phyloP scores from a whole-genome alignment of 2,888 invertebrate genomes.

The Onchidella celtica region DNA sequence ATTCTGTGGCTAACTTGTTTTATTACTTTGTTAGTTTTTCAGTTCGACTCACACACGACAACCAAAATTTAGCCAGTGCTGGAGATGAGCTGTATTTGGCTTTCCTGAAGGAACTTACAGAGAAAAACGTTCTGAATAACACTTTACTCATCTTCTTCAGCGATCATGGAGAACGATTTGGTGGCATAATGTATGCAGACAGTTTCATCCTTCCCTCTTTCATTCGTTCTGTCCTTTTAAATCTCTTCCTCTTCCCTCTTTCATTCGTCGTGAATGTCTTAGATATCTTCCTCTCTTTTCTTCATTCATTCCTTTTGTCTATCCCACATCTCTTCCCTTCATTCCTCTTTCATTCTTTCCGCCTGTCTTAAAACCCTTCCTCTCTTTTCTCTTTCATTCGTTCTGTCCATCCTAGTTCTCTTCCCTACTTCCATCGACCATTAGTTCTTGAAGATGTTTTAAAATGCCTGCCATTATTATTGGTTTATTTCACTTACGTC shows the following conservation, averaged over 20 bases:
- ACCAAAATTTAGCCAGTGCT: slow-evolving; percentile 28
- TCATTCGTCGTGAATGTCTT: neutral
- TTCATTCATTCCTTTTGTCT: neutral
- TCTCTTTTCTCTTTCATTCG: slow-evolving; percentile 16
- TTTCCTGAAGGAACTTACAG: neutral
- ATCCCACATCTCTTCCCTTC: neutral
- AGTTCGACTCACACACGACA: slow-evolving; percentile 21
- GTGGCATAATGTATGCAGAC: slow-evolving; percentile 7
- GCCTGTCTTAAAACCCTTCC: neutral
- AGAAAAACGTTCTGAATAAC: slow-evolving; percentile 32
- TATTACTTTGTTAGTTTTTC: neutral
- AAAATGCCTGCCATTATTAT: no score
- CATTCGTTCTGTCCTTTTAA: neutral
- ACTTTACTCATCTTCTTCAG: slow-evolving; percentile 32
- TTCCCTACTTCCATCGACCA: no score
- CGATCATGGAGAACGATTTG: slow-evolving; percentile 38
- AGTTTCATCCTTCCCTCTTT: neutral
- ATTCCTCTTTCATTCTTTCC: slow-evolving; percentile 13
- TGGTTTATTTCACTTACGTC: no score
- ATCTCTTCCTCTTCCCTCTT: neutral
- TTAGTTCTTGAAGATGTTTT: no score
- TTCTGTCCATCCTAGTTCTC: slow-evolving; percentile 4
- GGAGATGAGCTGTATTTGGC: slow-evolving; percentile 29
- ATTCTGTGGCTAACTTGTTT: no score
- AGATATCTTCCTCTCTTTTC: slow-evolving; percentile 3